Conservation (phyloP, 2,888 invertebrate species). For the Achlya flavicornis region DNA sequence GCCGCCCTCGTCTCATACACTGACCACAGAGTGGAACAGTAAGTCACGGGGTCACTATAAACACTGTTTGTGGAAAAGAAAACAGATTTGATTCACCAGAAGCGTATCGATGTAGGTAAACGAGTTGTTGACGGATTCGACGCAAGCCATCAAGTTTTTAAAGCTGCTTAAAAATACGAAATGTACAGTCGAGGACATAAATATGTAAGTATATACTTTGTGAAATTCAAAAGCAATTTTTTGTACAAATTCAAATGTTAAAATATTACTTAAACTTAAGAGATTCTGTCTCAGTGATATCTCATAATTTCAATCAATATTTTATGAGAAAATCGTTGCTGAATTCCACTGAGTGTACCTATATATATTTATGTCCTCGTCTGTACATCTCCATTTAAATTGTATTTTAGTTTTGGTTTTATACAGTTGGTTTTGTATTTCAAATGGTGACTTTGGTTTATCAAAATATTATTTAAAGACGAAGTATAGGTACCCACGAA, state of each 20-base stretch:
- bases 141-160: background rate
- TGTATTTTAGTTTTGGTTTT: background rate
- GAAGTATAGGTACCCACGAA: too few relatives aligned
- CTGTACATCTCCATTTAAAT: background rate
- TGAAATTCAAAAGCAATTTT: too few relatives aligned
- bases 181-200: too few relatives aligned
- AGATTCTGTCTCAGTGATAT: too few relatives aligned
- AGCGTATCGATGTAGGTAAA: conserved; percentile 11
- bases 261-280: too few relatives aligned
- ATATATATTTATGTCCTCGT: too few relatives aligned
- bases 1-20: background rate
- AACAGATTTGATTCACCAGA: conserved; percentile 2
- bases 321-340: too few relatives aligned
- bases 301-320: too few relatives aligned
- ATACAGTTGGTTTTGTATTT: background rate
- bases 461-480: too few relatives aligned
- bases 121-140: background rate
- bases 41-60: conserved; percentile 45
- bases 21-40: conserved; percentile 21
- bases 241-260: too few relatives aligned
- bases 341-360: too few relatives aligned
- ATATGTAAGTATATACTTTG: too few relatives aligned
- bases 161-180: background rate
- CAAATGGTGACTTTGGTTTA: background rate
- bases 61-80: conserved; percentile 12